These are phyloP conservation scores for Cairina moschata DNA, from an alignment of 2,113 vertebrate genomes.

Conservation along the genomic window DNA sequence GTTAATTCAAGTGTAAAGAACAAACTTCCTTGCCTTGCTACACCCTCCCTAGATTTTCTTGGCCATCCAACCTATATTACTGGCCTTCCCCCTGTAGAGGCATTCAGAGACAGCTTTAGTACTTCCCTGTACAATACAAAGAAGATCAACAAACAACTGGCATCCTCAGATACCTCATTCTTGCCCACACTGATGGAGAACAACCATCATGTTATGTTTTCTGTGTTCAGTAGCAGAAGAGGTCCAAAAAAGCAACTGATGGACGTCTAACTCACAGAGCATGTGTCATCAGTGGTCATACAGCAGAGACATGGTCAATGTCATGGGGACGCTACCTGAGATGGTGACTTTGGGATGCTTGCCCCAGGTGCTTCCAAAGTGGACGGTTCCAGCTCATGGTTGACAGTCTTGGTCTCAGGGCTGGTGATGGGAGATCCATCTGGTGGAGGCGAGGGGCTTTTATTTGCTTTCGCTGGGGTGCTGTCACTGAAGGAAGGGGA, in stretches of 20 bases:
- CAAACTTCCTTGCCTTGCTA: not conserved
- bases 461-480: slow-evolving; percentile 77
- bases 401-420: slow-evolving; percentile 82
- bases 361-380: slow-evolving; percentile 79
- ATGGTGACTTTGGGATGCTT: slow-evolving; percentile 93
- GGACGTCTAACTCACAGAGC: not conserved
- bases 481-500: slow-evolving; percentile 73
- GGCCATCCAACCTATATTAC: not conserved
- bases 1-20: not conserved
- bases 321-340: slow-evolving; percentile 84
- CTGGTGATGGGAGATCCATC: slow-evolving; percentile 78
- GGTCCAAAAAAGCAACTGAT: not conserved
- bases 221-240: not conserved
- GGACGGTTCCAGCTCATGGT: slow-evolving; percentile 84
- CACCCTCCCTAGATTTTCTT: not conserved
- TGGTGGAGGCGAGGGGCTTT: slow-evolving; percentile 79
- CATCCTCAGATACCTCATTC: not conserved
- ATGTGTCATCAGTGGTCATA: not conserved
- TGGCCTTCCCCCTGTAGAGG: not conserved
- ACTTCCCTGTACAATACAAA: not conserved
- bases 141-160: not conserved
- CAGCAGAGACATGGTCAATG: not conserved
- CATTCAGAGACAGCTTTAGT: not conserved
- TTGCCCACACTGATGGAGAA: not conserved
- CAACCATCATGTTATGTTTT: not conserved